Base-by-base conservation (phyloP, 2,113 vertebrate genomes). In the Poicephalus meyeri region DNA sequence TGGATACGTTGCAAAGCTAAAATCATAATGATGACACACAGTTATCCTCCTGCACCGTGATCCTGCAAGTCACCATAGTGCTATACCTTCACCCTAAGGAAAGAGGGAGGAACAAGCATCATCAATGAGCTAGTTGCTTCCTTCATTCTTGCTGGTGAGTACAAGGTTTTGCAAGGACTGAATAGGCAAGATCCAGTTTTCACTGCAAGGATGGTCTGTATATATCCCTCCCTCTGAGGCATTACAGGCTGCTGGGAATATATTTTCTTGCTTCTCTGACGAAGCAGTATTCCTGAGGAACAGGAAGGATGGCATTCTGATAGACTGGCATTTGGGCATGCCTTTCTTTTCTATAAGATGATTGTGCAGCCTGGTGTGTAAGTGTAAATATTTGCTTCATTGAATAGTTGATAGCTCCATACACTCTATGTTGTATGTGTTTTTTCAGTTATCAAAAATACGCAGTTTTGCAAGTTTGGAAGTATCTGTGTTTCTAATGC, bases 51-150 rank as follows among this genome's bases (percentile, higher is more conserved):
- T 78, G 69, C 16, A 16, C 11, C 18, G 5, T 29, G 25, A 12
- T 71, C 41, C 20, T 53, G 13, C 19, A 16, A 41, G 23, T 25
- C 41, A 21, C 19, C 18, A 13, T 4, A 58, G 37, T 29, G 37
- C 39, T 13, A 10, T 4, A 35, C 5, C 12, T 72, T 77, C 56
- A 19, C 19, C 33, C 56, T 31, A 44, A 87, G 56, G 29, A 60
- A 64, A 53, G n/a, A 53, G 39, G 9, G 33, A 77, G 41, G 17
- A 88, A 73, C 1, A 7, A 24, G 7, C 0, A 0, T 6, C 28
- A 23, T 39, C 55, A 47, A 1, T 28, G 24, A 74, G 25, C 10
- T 63, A 35, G 35, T 66, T 69, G 5, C 44, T 86, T 91, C 58
- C n/a, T 56, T 88, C 58, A 41, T 79, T 69, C 13, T 0, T 25